Evolutionary conservation across 2,113 vertebrate genomes (phyloP).

Genomic region (Lophochroa leadbeateri): DNA sequence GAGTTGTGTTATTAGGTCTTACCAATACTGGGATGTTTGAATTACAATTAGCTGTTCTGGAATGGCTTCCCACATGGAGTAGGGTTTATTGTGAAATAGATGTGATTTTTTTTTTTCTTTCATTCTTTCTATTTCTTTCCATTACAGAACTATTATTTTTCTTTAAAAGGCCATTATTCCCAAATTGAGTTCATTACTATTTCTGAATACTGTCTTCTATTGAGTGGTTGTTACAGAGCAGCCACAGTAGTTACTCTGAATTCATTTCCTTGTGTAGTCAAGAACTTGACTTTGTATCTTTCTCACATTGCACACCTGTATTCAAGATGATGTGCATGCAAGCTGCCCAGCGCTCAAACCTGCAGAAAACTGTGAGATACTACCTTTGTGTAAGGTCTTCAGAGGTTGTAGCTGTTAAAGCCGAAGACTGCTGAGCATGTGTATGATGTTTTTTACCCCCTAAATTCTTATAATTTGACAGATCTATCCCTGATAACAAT

Average conservation of each 20-base stretch:
- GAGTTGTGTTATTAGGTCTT: not conserved
- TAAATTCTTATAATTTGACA: not conserved
- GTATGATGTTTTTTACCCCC: not conserved
- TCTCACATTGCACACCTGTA: not conserved
- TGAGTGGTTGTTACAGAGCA: not conserved
- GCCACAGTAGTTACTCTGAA: not conserved
- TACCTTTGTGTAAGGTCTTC: not conserved
- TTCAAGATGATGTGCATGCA: accelerated
- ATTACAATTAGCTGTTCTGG: not conserved
- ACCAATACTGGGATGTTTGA: not conserved
- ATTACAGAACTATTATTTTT: not conserved
- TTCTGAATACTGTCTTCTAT: not conserved
- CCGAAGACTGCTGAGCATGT: not conserved
- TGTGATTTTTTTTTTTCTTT: not conserved
- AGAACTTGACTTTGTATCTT: not conserved
- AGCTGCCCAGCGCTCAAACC: not conserved
- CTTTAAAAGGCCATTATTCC: not conserved
- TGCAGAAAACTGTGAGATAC: not conserved
- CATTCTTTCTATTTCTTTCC: not conserved
- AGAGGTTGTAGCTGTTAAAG: not conserved
- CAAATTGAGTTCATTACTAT: not conserved
- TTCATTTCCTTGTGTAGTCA: not conserved
- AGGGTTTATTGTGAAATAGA: not conserved
- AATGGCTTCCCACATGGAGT: not conserved
- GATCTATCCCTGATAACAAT: not conserved